Evolutionary conservation across 2,113 vertebrate genomes (phyloP), one percentile per base, ranked within the genome.

Genomic region (Erinaceus europaeus): DNA sequence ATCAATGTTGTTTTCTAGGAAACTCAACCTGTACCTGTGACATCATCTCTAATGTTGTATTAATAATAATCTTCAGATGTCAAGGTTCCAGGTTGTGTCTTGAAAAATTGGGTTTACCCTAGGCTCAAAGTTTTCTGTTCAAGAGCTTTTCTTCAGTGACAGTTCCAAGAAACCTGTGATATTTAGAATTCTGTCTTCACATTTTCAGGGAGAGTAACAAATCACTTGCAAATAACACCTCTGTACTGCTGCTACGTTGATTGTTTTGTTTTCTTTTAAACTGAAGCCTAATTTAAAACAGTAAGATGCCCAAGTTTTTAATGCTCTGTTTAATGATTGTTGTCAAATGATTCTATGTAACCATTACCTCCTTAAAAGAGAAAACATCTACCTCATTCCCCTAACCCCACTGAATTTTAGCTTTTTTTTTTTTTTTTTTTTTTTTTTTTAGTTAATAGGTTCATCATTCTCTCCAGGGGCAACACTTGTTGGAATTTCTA

Each of bases 241-340:
- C 69, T 64, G 12, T 67, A 52, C 42, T 34, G 21, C 27, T 64
- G 44, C 38, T 53, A 69, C 27, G 67, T 18, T 9, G 12, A 85
- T 40, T n/a, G 25, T 18, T 86, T 90, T 55, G 59, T 82, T 91
- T 87, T 9, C 53, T 81, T 89, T 93, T 46, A 76, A 89, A 61
- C 6, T 44, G 73, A 76, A 52, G 27, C 21, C 53, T 34, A 80
- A 87, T 64, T 92, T 69, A 77, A 64, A 72, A 23, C 13, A 80
- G 11, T 74, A 46, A 34, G 73, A 80, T 8, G 20, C 15, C 81
- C 10, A 74, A 15, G 73, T 83, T 89, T 86, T 62, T 67, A 81
- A 42, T 25, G 15, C 9, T 77, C 29, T 65, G n/a, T 59, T 71
- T 72, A 57, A 38, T 44, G 72, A 55, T 4, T 69, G 76, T 73